phyloP scores from a whole-genome alignment of 92 coral and sea anemone species.

The Epizoanthus illoricatus region DNA sequence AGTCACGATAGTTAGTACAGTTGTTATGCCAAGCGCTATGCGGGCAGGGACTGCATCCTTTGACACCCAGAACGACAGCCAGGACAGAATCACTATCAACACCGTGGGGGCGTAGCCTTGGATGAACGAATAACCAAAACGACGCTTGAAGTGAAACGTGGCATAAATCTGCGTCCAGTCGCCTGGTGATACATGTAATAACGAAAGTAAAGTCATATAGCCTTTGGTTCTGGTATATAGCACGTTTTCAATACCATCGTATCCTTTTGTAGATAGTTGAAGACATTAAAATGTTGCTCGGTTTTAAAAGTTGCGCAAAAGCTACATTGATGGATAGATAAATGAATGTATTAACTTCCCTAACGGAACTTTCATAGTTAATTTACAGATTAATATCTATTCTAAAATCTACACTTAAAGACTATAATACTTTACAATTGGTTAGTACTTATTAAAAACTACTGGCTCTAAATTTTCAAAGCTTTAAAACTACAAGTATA shows the following conservation, averaged over 20 bases:
- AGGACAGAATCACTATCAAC: conserved; percentile 65
- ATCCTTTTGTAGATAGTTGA: too few species aligned
- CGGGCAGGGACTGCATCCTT: conserved; percentile 79
- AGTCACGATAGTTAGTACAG: conserved; percentile 71
- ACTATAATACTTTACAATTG: too few species aligned
- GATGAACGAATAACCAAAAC: conserved; percentile 60
- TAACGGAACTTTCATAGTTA: too few species aligned
- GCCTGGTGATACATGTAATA: background rate
- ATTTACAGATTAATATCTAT: too few species aligned
- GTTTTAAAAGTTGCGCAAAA: too few species aligned
- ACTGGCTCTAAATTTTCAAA: too few species aligned
- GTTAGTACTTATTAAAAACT: too few species aligned
- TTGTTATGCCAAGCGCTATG: conserved; percentile 63
- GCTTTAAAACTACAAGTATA: too few species aligned
- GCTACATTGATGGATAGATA: too few species aligned
- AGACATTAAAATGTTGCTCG: too few species aligned
- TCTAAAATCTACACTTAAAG: too few species aligned
- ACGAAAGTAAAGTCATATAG: background rate
- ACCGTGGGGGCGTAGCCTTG: conserved; percentile 69
- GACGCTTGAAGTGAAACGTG: conserved; percentile 57
- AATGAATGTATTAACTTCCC: too few species aligned
- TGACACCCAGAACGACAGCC: conserved; percentile 74
- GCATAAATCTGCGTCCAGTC: conserved; percentile 36
- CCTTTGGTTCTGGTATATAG: background rate
- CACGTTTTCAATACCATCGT: background rate